Percentiles rank a stretch among this genome's conserved stretches.
phyloP scores from a whole-genome alignment of 2,113 vertebrate genomes.

The Myxocyprinus asiaticus region DNA sequence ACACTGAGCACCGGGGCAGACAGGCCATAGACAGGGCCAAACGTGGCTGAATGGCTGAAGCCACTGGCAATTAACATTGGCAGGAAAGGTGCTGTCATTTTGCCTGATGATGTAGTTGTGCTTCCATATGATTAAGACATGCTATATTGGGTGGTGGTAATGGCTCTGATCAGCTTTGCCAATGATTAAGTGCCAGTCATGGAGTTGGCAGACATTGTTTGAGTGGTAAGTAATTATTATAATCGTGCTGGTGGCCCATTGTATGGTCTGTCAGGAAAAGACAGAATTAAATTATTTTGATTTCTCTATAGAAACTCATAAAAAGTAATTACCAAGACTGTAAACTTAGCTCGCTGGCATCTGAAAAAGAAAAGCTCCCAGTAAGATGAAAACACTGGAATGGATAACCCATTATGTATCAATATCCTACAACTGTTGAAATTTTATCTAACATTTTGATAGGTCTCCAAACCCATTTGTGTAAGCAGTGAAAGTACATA shows the following conservation, averaged over 20 bases:
- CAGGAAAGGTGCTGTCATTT: conserved; percentile 14
- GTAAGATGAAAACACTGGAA: not conserved
- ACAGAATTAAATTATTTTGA: conserved; percentile 14
- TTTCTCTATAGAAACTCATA: conserved; percentile 9
- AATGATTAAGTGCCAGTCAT: conserved; percentile 35
- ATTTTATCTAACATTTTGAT: conserved; percentile 1
- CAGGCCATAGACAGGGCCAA: conserved; percentile 30
- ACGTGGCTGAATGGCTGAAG: too few species aligned
- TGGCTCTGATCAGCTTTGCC: conserved; percentile 26
- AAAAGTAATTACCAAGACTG: not conserved
- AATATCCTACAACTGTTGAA: not conserved
- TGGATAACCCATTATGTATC: not conserved
- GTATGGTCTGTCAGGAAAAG: conserved; percentile 26
- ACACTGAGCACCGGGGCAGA: conserved; percentile 55
- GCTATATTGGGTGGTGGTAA: conserved; percentile 4
- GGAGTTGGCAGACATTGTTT: conserved; percentile 32
- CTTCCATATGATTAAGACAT: conserved; percentile 5
- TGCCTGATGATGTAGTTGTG: not conserved
- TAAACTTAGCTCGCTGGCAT: not conserved
- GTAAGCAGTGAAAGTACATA: not conserved
- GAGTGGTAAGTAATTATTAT: conserved; percentile 35
- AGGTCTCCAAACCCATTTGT: conserved; percentile 1
- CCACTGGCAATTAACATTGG: not conserved
- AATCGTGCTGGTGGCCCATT: conserved; percentile 20
- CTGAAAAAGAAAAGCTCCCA: conserved; percentile 18